phyloP scores from a whole-genome alignment of 2,113 vertebrate species.

The Vanacampus margaritifer region DNA sequence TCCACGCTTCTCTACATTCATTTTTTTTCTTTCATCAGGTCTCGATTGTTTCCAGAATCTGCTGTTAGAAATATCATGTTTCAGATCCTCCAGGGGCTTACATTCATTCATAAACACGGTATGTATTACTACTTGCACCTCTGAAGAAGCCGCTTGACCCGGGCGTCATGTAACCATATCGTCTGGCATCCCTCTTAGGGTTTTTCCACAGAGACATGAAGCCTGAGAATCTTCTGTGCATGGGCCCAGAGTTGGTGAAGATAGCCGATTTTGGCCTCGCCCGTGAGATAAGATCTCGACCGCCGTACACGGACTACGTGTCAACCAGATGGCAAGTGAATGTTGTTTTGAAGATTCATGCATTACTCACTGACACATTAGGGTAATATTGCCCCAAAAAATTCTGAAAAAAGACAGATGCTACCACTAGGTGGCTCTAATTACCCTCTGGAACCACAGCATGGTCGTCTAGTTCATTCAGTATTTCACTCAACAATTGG shows the following conservation, averaged over 20 bases:
- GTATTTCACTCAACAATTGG: no score
- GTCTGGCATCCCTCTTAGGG: slow-evolving; percentile 63
- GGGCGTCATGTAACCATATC: neutral
- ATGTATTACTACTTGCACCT: slow-evolving; percentile 22
- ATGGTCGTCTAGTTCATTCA: no score
- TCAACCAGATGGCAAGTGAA: slow-evolving; percentile 86
- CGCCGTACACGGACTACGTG: slow-evolving; percentile 96
- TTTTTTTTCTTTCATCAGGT: slow-evolving; percentile 74
- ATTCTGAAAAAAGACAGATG: no score
- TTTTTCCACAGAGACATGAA: slow-evolving; percentile 99
- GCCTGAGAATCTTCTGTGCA: slow-evolving; percentile 96
- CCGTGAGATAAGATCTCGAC: slow-evolving; percentile 90
- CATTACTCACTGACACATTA: neutral
- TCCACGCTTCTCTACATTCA: neutral
- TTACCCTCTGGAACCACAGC: no score
- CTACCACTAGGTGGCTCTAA: no score
- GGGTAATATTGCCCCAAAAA: neutral
- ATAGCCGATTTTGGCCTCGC: slow-evolving; percentile 97
- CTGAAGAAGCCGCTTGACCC: neutral
- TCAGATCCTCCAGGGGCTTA: slow-evolving; percentile 94
- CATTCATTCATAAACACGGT: slow-evolving; percentile 99
- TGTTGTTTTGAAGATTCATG: neutral
- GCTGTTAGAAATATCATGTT: slow-evolving; percentile 98
- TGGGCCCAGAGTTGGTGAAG: slow-evolving; percentile 97
- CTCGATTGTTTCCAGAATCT: slow-evolving; percentile 94